Percentiles rank a stretch among this genome's conserved stretches.
Evolutionary conservation across 1,140 invertebrate species (phyloP).

Genomic region (Habropoda laboriosa): DNA sequence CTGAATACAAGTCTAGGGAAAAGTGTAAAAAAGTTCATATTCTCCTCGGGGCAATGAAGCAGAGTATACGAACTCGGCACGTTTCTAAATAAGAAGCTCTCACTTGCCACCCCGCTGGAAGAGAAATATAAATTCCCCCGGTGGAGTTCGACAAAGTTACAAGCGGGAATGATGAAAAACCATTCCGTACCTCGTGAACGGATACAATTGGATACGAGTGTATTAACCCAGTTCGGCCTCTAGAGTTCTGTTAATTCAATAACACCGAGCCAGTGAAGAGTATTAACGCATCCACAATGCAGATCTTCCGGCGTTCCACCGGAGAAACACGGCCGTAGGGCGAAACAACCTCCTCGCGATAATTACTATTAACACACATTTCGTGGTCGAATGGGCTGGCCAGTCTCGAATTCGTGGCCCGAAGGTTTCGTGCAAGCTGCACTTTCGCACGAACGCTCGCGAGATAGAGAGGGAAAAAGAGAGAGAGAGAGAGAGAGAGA

Average conservation of each 20-base stretch:
- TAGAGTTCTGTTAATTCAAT: constrained; percentile 24
- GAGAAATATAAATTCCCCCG: too few relatives aligned
- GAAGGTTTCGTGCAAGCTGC: constrained; percentile 44
- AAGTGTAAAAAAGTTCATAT: too few relatives aligned
- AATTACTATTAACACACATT: constrained; percentile 40
- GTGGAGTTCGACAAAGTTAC: too few relatives aligned
- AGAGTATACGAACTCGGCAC: too few relatives aligned
- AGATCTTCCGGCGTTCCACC: constrained; percentile 5
- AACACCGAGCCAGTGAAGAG: background rate
- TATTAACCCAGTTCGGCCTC: background rate
- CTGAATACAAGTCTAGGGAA: too few relatives aligned
- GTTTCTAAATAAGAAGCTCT: too few relatives aligned
- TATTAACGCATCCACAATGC: background rate
- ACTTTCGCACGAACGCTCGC: constrained; percentile 5
- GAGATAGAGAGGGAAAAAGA: background rate
- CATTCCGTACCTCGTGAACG: background rate
- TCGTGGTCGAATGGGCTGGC: constrained; percentile 36
- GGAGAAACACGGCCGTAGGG: background rate
- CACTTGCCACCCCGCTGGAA: too few relatives aligned
- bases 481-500: background rate
- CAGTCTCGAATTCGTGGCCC: constrained; percentile 50
- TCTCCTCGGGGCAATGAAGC: too few relatives aligned
- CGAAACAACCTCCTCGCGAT: constrained; percentile 25
- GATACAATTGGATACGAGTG: background rate
- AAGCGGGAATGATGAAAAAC: background rate